phyloP scores from a whole-genome alignment of 2,797 vertebrate species.

The Anniella stebbinsi region DNA sequence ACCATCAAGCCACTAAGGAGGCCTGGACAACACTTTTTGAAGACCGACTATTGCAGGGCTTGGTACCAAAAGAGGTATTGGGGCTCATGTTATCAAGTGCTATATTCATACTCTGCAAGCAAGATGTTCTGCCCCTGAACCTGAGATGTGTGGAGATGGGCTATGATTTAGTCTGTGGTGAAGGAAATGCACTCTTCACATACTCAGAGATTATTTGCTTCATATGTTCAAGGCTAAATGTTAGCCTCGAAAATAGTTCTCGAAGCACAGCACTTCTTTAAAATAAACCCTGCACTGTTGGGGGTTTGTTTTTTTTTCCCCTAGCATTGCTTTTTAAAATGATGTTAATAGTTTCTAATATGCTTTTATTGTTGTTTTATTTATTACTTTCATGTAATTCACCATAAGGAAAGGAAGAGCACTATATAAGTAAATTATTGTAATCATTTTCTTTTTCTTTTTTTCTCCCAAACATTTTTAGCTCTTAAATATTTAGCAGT shows the following conservation, averaged over 20 bases:
- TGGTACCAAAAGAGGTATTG: background rate
- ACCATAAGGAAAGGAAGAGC: constrained; percentile 12
- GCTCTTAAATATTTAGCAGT: background rate
- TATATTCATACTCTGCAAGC: background rate
- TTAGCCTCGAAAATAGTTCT: background rate
- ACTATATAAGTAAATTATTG: constrained; percentile 17
- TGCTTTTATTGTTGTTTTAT: constrained; percentile 36
- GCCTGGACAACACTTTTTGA: background rate
- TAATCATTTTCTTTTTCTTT: constrained; percentile 19
- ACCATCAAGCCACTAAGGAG: background rate
- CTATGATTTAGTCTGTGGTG: background rate
- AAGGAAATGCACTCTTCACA: background rate
- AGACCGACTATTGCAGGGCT: background rate
- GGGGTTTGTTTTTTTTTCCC: no score
- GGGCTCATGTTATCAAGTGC: background rate
- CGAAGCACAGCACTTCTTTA: constrained; percentile 1
- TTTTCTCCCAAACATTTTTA: background rate
- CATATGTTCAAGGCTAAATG: background rate
- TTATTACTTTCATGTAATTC: constrained; percentile 23
- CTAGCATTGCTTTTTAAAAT: constrained; percentile 17
- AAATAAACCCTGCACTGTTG: constrained; percentile 1
- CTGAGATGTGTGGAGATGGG: background rate
- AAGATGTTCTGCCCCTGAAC: background rate
- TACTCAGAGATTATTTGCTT: background rate
- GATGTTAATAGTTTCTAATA: constrained; percentile 37